Evolutionary conservation across 2,113 vertebrate species (phyloP).

Genomic region (Tragulus kanchil): DNA sequence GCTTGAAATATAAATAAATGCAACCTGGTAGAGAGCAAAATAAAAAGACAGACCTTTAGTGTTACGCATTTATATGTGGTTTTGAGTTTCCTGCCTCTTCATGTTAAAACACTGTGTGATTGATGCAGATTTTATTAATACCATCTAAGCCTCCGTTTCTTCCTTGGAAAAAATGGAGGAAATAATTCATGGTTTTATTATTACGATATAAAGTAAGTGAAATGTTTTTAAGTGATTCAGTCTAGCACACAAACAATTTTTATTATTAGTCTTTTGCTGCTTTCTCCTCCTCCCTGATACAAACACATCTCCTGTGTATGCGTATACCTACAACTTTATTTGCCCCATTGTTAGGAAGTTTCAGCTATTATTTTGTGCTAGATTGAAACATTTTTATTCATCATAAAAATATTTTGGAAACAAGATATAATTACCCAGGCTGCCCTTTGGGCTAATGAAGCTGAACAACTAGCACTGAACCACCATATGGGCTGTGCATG

Average conservation of each 20-base stretch:
- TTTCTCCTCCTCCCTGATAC: rapidly evolving
- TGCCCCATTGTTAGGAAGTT: conserved; percentile 37
- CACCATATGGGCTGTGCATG: conserved; percentile 75
- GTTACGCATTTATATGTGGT: neutral
- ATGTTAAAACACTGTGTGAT: neutral
- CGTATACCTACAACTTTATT: conserved; percentile 22
- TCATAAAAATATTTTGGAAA: conserved; percentile 68
- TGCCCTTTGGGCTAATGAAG: conserved; percentile 57
- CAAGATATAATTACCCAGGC: conserved; percentile 75
- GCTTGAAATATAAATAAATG: conserved; percentile 11
- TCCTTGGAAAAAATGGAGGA: neutral
- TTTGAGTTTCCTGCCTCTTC: neutral
- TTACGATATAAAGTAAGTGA: neutral
- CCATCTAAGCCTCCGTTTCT: neutral
- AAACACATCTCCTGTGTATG: neutral
- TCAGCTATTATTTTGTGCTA: conserved; percentile 21
- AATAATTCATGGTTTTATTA: neutral
- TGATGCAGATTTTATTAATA: neutral
- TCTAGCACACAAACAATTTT: neutral
- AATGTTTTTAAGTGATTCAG: neutral
- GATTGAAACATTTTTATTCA: conserved; percentile 60
- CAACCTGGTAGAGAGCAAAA: neutral
- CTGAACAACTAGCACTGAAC: conserved; percentile 63
- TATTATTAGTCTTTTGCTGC: neutral
- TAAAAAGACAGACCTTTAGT: neutral